Conservation (phyloP, 2,888 invertebrate genomes). For the Sesamia inferens region DNA sequence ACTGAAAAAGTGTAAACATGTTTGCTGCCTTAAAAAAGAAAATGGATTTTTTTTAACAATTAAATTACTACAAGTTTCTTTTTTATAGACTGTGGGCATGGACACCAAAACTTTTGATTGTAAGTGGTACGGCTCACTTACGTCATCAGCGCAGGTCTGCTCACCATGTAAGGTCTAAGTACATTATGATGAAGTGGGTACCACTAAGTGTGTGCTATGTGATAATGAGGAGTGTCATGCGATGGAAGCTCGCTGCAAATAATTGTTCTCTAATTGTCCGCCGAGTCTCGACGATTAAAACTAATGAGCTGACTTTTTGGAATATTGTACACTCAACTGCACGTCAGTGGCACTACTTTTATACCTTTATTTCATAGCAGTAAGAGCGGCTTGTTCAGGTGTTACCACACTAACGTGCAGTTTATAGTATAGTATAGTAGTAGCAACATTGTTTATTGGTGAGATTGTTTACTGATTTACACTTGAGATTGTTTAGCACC, state of each 20-base stretch:
- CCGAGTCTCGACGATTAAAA: conserved; percentile 11
- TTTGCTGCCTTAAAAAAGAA: no score
- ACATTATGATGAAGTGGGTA: conserved; percentile 9
- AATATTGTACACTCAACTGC: conserved; percentile 3
- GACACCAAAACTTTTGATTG: background rate
- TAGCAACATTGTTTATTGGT: background rate
- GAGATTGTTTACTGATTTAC: background rate
- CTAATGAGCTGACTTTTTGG: conserved; percentile 32
- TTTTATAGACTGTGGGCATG: background rate
- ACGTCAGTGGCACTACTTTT: background rate
- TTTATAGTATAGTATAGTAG: background rate
- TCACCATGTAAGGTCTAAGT: conserved; percentile 1
- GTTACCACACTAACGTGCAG: background rate
- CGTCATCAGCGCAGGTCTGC: background rate
- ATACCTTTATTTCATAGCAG: background rate
- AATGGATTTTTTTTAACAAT: background rate
- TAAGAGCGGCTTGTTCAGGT: background rate
- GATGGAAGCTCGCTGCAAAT: conserved; percentile 54
- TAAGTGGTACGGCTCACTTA: background rate
- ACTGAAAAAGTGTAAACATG: background rate
- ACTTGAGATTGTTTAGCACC: background rate
- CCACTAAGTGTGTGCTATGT: conserved; percentile 31
- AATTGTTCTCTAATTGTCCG: conserved; percentile 48
- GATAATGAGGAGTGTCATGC: conserved; percentile 63
- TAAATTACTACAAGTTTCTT: background rate